Percentiles rank a stretch among this genome's conserved stretches.
Conservation (phyloP, 2,888 invertebrate species). For the Bruchidius siliquastri region DNA sequence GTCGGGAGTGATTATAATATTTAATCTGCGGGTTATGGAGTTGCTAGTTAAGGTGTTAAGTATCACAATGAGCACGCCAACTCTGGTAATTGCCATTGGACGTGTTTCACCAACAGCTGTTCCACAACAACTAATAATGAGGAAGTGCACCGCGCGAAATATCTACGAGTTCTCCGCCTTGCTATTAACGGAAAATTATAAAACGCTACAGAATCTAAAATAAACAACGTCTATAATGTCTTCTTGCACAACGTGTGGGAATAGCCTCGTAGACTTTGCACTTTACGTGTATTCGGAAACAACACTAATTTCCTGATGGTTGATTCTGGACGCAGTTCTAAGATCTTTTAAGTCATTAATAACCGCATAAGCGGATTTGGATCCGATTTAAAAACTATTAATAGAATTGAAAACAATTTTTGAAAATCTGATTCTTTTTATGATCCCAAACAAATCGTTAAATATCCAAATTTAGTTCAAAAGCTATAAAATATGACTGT, state of each 20-base stretch:
- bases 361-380: neutral
- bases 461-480: too few species aligned
- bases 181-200: neutral
- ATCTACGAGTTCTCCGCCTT: neutral
- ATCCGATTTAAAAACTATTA: too few species aligned
- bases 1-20: neutral
- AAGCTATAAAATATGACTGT: too few species aligned
- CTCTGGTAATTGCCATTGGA: neutral
- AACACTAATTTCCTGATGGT: neutral
- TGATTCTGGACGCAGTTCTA: neutral
- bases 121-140: neutral
- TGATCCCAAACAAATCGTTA: too few species aligned
- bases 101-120: neutral
- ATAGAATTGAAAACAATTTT: too few species aligned
- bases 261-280: neutral
- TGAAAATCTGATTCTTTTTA: too few species aligned
- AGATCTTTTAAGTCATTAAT: neutral
- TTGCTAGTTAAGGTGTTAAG: neutral
- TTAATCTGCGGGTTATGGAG: neutral
- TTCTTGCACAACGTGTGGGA: neutral
- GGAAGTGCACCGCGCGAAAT: neutral
- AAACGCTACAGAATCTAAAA: neutral
- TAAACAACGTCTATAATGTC: neutral
- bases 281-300: neutral
- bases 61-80: neutral